Evolutionary conservation across 64 coral and sea anemone genomes (phyloP), one percentile per base, ranked within the genome.

Genomic region (Porites australiensis): DNA sequence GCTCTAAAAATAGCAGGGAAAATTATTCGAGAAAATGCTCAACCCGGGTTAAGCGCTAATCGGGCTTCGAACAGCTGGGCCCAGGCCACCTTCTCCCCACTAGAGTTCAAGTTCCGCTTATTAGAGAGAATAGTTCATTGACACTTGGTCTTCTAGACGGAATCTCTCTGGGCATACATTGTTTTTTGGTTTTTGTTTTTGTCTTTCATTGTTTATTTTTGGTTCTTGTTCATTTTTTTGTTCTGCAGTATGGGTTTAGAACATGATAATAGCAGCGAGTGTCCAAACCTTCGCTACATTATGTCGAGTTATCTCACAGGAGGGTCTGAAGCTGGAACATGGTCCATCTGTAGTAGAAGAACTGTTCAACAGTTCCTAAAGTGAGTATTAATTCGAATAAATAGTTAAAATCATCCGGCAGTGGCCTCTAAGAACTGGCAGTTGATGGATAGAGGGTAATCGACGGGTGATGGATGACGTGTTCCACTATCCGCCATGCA

Each of bases 341-440:
- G 94, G 94, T 96, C 94, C 10, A 61, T 9, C 6, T 96, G 94
- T 70, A 91, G 88, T 46, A 92, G 9, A 19, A 13, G 45, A 53
- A 76, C 52, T 44, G 82, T 83, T 74, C 94, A 96, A 49, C 44
- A 80, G 2, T 93, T 83, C n/a, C 58, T 96, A 2, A 93, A 68
- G 94, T 96, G 59, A 50, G 75, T 72, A 76, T 70, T 21, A 2
- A 21, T n/a, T 8, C 66, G 1, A 37, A 37, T 37, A 37, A 37
- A 37, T 37, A 37, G 27, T 37, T 37, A 37, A 37, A 37, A 37
- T 37, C 27, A 65, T 16, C 62, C 10, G 13, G 62, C n/a, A 3
- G 6, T 13, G 62, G 4, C 13, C 13, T 65, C n/a, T 65, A 13
- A 13, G n/a, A 65, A 65, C 62, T 65, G 62, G 62, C 4, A 65